Conservation (phyloP, 2,113 vertebrate genomes). For the Laticauda colubrina region DNA sequence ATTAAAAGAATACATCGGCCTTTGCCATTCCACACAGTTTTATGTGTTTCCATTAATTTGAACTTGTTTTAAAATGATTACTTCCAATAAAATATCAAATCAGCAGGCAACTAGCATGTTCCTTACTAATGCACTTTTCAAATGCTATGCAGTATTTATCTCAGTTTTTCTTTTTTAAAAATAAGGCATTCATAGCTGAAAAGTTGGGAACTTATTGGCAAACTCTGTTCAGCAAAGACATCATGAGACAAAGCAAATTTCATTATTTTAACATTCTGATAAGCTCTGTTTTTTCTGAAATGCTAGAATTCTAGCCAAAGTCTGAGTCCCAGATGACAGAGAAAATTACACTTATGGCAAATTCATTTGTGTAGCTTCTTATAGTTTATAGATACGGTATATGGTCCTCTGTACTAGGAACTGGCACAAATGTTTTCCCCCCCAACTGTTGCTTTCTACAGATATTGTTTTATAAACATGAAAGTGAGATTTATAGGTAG, state of each 20-base stretch:
- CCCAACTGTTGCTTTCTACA: background rate
- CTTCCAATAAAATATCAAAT: slow-evolving; percentile 8
- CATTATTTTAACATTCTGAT: slow-evolving; percentile 2
- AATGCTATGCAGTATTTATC: background rate
- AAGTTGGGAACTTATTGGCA: background rate
- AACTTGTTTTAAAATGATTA: slow-evolving; percentile 4
- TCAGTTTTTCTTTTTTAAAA: background rate
- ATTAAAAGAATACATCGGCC: background rate
- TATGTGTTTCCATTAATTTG: slow-evolving; percentile 1
- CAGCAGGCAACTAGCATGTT: background rate
- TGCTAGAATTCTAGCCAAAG: background rate
- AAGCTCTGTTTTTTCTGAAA: background rate
- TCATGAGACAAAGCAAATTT: background rate
- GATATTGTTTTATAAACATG: background rate
- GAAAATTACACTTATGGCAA: background rate
- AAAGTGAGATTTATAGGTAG: background rate
- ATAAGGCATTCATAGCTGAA: background rate
- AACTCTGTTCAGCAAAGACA: background rate
- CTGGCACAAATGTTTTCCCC: background rate
- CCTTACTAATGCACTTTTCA: background rate
- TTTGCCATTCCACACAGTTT: background rate
- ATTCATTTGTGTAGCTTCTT: background rate
- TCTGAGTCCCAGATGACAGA: background rate
- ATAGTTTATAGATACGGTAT: background rate
- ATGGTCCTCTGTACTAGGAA: background rate